Percentiles rank a stretch among this genome's conserved stretches.
Conservation (phyloP, 1,140 invertebrate species). For the Hermetia illucens region DNA sequence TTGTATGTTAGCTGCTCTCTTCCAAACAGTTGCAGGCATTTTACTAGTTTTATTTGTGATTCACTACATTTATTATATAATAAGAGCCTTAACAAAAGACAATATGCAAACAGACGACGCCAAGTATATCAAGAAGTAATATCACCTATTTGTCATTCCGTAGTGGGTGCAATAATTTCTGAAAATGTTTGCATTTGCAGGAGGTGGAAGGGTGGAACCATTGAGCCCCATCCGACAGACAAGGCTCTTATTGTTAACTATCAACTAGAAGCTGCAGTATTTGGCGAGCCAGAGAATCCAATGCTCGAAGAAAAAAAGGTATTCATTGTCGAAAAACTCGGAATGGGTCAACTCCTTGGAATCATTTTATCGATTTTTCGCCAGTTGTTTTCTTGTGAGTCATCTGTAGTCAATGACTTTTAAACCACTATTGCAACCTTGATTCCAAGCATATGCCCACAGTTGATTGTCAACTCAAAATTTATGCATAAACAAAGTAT, state of each 20-base stretch:
- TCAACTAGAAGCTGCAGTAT: conserved; percentile 72
- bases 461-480: too few relatives aligned
- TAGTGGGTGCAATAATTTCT: neutral
- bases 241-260: conserved; percentile 84
- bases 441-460: too few relatives aligned
- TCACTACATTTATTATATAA: conserved; percentile 30
- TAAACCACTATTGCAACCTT: neutral
- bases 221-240: conserved; percentile 84
- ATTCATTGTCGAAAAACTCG: too few relatives aligned
- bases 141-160: conserved; percentile 2
- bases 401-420: neutral
- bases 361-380: too few relatives aligned
- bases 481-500: too few relatives aligned
- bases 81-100: conserved; percentile 22
- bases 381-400: too few relatives aligned
- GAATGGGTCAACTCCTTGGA: too few relatives aligned
- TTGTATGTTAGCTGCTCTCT: conserved; percentile 10
- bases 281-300: conserved; percentile 68
- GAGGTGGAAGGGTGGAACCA: conserved; percentile 64
- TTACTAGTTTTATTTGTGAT: conserved; percentile 25
- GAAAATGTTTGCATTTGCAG: conserved; percentile 31
- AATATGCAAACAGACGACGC: conserved; percentile 45
- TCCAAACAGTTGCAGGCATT: conserved; percentile 24
- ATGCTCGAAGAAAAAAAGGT: conserved; percentile 77
- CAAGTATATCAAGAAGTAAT: conserved; percentile 42